phyloP scores from a whole-genome alignment of 2,888 invertebrate species.

The Entomobrya proxima region DNA sequence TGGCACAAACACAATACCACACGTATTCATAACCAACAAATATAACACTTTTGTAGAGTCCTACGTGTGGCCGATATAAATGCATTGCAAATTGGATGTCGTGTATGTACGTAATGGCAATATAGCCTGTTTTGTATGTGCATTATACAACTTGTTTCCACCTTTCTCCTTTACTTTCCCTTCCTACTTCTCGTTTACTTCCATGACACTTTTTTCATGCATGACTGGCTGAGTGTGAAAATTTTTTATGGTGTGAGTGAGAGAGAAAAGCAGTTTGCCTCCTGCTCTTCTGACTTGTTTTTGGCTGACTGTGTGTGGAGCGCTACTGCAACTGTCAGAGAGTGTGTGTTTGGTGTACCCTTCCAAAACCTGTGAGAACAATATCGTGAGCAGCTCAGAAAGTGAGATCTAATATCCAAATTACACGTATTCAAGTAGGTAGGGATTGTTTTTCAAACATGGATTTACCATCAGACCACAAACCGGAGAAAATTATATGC shows the following conservation, averaged over 20 bases:
- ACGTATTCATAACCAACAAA: background rate
- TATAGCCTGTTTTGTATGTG: background rate
- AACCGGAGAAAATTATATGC: background rate
- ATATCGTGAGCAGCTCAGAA: background rate
- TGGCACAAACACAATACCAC: background rate
- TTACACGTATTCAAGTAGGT: slow-evolving; percentile 41
- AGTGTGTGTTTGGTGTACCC: too few species aligned
- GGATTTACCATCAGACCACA: slow-evolving; percentile 40
- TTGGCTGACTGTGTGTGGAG: background rate
- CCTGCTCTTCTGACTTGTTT: background rate
- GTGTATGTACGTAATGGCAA: too few species aligned
- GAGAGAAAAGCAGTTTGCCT: slow-evolving; percentile 16
- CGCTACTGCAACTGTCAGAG: background rate
- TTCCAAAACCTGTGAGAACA: background rate
- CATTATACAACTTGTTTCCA: slow-evolving; percentile 43
- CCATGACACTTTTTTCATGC: slow-evolving; percentile 60
- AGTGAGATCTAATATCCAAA: slow-evolving; percentile 54
- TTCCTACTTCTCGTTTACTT: slow-evolving; percentile 29
- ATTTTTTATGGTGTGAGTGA: slow-evolving; percentile 29
- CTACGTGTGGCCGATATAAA: background rate
- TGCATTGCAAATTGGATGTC: too few species aligned
- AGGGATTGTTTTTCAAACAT: slow-evolving; percentile 34
- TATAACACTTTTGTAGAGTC: background rate
- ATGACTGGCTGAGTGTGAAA: slow-evolving; percentile 57
- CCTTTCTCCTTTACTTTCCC: slow-evolving; percentile 46